Evolutionary conservation across 1,140 invertebrate species (phyloP).

Genomic region (Antheraea mylitta): DNA sequence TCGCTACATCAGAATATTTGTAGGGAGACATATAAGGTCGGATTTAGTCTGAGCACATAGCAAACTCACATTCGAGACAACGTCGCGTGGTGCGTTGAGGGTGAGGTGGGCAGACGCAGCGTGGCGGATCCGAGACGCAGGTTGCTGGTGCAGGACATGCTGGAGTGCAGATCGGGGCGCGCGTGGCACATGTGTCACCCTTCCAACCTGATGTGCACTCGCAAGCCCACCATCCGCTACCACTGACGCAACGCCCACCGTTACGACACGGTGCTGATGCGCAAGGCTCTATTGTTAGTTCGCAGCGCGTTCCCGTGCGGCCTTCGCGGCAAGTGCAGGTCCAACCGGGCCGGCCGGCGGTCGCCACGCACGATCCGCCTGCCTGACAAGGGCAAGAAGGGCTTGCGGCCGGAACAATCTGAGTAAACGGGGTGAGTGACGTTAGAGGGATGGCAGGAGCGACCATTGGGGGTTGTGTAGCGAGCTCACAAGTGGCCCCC

Average conservation of each 20-base stretch:
- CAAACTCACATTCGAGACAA: constrained; percentile 52
- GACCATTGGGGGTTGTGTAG: constrained; percentile 7
- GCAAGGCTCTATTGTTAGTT: constrained; percentile 42
- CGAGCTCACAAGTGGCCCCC: constrained; percentile 32
- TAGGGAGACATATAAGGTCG: too few species aligned
- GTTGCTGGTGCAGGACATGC: constrained; percentile 44
- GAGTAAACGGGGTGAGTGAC: neutral
- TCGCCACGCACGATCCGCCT: constrained; percentile 30
- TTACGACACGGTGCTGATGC: constrained; percentile 82
- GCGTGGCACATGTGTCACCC: constrained; percentile 87
- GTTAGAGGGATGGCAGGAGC: constrained; percentile 22
- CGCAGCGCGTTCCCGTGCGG: constrained; percentile 47
- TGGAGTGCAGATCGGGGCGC: constrained; percentile 81
- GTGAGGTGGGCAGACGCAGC: constrained; percentile 53
- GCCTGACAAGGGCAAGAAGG: constrained; percentile 53
- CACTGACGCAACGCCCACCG: constrained; percentile 89
- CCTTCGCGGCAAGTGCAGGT: constrained; percentile 44
- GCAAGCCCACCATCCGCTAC: constrained; percentile 85
- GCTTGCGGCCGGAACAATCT: constrained; percentile 81
- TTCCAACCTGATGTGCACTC: constrained; percentile 90
- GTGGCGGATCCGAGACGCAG: constrained; percentile 34
- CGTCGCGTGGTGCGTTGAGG: constrained; percentile 45
- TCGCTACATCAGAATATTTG: too few species aligned
- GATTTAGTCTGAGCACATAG: too few species aligned
- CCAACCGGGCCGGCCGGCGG: constrained; percentile 31